phyloP scores from a whole-genome alignment of 2,888 invertebrate genomes.

The Boloria euphrosyne region DNA sequence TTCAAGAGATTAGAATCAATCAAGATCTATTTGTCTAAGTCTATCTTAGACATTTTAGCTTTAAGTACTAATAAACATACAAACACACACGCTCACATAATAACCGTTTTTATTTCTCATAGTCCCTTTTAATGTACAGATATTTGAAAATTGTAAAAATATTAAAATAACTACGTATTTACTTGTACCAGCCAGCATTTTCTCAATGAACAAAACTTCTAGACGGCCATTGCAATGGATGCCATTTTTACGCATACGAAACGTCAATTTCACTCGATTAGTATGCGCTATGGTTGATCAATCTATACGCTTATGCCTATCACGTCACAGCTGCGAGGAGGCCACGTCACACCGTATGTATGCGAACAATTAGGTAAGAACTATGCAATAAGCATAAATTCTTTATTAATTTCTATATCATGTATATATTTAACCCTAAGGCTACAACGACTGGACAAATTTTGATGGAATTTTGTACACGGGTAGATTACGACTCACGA shows the following conservation, averaged over 20 bases:
- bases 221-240: conserved; percentile 15
- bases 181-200: conserved; percentile 6
- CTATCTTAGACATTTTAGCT: too few species aligned
- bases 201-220: conserved; percentile 4
- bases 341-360: conserved; percentile 47
- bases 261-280: conserved; percentile 67
- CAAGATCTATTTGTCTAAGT: too few species aligned
- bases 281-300: conserved; percentile 53
- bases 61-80: too few species aligned
- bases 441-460: too few species aligned
- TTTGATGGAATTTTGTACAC: too few species aligned
- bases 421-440: background rate
- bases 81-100: too few species aligned
- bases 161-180: too few species aligned
- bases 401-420: background rate
- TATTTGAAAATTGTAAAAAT: too few species aligned
- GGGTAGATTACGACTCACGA: too few species aligned
- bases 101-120: too few species aligned
- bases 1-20: too few species aligned
- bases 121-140: too few species aligned
- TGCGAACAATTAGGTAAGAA: conserved; percentile 52
- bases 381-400: conserved; percentile 34
- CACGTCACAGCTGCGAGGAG: conserved; percentile 52
- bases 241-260: conserved; percentile 20
- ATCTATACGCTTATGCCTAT: conserved; percentile 47